These are phyloP conservation scores for Himantopus leucocephalus DNA, from an alignment of 2,113 vertebrate genomes.

Conservation along the genomic window DNA sequence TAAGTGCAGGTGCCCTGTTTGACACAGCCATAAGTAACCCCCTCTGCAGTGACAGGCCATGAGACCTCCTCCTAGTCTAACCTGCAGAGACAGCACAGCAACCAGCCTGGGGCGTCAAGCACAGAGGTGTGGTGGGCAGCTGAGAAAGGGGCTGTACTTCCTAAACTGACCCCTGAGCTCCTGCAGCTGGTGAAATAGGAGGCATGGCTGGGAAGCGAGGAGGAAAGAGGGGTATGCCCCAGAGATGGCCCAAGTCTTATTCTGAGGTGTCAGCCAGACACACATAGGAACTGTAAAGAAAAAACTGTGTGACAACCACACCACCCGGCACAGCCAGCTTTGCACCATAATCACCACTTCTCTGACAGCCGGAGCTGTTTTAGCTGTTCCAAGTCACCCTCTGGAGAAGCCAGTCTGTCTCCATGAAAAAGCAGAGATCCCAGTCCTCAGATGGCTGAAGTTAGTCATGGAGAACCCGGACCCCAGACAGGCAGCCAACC, in stretches of 20 bases:
- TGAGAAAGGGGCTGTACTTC: background rate
- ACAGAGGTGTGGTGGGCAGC: background rate
- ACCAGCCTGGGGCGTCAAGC: background rate
- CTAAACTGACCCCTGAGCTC: background rate
- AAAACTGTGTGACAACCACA: background rate
- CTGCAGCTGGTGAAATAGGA: background rate
- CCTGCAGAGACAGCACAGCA: background rate
- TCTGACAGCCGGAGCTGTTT: background rate
- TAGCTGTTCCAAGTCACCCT: background rate
- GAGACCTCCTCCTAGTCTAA: background rate
- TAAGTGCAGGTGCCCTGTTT: background rate
- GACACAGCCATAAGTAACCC: background rate
- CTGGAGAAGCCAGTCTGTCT: background rate
- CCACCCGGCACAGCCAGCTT: background rate
- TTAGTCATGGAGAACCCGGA: background rate
- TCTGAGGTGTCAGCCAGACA: background rate
- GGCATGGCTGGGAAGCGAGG: background rate
- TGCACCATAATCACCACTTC: background rate
- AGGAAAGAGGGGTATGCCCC: background rate
- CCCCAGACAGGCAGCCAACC: background rate
- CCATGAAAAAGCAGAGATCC: background rate
- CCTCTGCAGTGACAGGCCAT: background rate
- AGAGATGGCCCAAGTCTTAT: background rate
- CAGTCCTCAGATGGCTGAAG: background rate
- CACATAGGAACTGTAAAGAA: background rate